These are phyloP conservation scores for Esox niger DNA, from an alignment of 2,113 vertebrate genomes.

Conservation along the genomic window DNA sequence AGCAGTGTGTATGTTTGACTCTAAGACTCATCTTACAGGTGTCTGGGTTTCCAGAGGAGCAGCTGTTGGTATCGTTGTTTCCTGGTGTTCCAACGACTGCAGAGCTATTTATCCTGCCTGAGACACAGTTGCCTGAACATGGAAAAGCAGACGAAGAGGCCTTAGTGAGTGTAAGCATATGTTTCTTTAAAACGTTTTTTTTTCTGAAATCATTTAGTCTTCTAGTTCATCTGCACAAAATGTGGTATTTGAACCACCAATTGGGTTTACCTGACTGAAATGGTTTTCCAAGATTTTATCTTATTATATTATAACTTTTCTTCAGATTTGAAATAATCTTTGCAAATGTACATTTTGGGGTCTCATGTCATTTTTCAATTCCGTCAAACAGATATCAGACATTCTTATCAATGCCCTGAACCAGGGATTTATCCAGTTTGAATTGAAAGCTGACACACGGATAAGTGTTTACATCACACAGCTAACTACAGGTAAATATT, in stretches of 20 bases:
- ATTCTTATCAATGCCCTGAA: slow-evolving; percentile 85
- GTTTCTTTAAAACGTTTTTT: not conserved
- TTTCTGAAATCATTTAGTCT: not conserved
- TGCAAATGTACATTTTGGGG: not conserved
- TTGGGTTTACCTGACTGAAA: not conserved
- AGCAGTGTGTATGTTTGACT: slow-evolving; percentile 1
- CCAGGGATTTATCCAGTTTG: slow-evolving; percentile 92
- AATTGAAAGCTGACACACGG: slow-evolving; percentile 86
- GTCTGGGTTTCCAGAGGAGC: slow-evolving; percentile 82
- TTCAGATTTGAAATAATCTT: too few species aligned
- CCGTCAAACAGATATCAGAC: slow-evolving; percentile 78
- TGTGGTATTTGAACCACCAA: not conserved
- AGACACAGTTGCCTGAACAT: slow-evolving; percentile 63
- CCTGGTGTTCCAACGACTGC: slow-evolving; percentile 89
- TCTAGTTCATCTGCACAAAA: not conserved
- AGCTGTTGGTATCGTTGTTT: slow-evolving; percentile 87
- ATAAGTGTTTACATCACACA: slow-evolving; percentile 89
- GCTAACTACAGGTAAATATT: slow-evolving; percentile 87
- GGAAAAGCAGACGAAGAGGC: slow-evolving; percentile 77
- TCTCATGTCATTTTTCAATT: not conserved
- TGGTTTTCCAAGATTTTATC: not conserved
- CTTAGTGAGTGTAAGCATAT: slow-evolving; percentile 78
- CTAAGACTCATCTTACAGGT: slow-evolving; percentile 69
- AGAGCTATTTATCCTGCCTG: slow-evolving; percentile 90
- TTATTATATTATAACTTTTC: not conserved